Evolutionary conservation across 1,140 invertebrate genomes (phyloP), one percentile per base, ranked within the genome.

Genomic region (Dreissena polymorpha): DNA sequence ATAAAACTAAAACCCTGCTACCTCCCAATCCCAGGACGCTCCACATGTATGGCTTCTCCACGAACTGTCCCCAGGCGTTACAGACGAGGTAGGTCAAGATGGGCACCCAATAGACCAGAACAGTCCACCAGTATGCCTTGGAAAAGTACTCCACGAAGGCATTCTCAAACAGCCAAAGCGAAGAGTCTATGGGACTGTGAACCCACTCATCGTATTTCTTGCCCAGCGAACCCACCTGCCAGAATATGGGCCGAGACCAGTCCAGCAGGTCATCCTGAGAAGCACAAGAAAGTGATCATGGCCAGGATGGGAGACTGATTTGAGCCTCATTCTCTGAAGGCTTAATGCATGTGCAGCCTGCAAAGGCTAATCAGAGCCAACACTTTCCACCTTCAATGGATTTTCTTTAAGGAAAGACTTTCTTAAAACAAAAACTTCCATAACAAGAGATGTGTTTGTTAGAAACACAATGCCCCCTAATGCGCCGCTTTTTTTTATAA

Each of bases 161-260:
- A 0, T 92, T 93, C 12, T 92, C 70, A 74, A 94, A 93, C 8
- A 93, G 86, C 16, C 93, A 86, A 12, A 94, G 71, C 12, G 91
- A 88, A 25, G 88, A 89, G 72, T 94, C 93, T 21, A 91, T 92
- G 7, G 93, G 93, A 68, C 92, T 88, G 86, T 94, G 93, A 63
- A 93, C 92, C 93, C 93, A 94, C 14, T 89, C 91, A 88, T 91
- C 92, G 79, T 94, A 94, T n/a, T 91, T 86, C 5, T 92, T 89
- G 21, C 91, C 91, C 25, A 94, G 87, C 12, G 87, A 53, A 7
- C 90, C 90, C 74, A 94, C 90, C 84, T 93, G 90, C 14, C 84
- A 87, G 6, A 93, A 81, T 25, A 94, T 88, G 23, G 93, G 93
- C 72, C 89, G 88, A 39, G 87, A 89, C 86, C 89, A 91, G 77